Conservation (phyloP, 2,888 invertebrate species). For the Metellina segmentata region DNA sequence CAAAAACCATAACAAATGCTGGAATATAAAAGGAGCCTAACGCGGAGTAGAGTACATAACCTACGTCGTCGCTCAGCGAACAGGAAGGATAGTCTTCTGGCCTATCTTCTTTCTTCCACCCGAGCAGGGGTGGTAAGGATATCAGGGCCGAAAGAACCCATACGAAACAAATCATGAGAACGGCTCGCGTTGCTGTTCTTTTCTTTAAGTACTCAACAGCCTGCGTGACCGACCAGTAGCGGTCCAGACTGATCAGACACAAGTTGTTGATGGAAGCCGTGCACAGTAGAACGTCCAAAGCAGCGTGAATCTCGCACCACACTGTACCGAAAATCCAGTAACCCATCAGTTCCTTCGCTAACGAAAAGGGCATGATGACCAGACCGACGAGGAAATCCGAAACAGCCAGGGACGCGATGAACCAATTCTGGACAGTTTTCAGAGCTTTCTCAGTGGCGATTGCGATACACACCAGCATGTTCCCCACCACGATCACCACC, state of each 20-base stretch:
- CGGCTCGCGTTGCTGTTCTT: slow-evolving; percentile 93
- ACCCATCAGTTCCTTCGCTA: slow-evolving; percentile 98
- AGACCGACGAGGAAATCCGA: slow-evolving; percentile 96
- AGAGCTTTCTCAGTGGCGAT: slow-evolving; percentile 96
- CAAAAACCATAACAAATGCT: slow-evolving; percentile 99
- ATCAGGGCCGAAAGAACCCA: slow-evolving; percentile 97
- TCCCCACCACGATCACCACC: slow-evolving; percentile 97
- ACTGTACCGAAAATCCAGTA: slow-evolving; percentile 98
- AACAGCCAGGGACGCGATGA: slow-evolving; percentile 96
- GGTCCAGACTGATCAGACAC: slow-evolving; percentile 96
- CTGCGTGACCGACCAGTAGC: slow-evolving; percentile 98
- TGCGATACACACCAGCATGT: slow-evolving; percentile 97
- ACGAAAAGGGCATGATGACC: slow-evolving; percentile 97
- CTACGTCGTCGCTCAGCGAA: slow-evolving; percentile 96
- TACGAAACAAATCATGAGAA: slow-evolving; percentile 96
- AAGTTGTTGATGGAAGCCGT: slow-evolving; percentile 98
- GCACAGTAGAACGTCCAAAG: slow-evolving; percentile 96
- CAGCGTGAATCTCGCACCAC: slow-evolving; percentile 98
- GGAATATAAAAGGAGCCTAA: slow-evolving; percentile 99
- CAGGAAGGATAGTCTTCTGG: slow-evolving; percentile 77
- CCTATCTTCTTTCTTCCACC: slow-evolving; percentile 88
- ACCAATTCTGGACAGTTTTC: slow-evolving; percentile 98
- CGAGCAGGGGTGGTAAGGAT: slow-evolving; percentile 96
- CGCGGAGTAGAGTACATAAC: slow-evolving; percentile 98
- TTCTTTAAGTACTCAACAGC: slow-evolving; percentile 95